These are phyloP conservation scores for Tinea trinotella DNA, from an alignment of 2,888 invertebrate species.

Conservation along the genomic window DNA sequence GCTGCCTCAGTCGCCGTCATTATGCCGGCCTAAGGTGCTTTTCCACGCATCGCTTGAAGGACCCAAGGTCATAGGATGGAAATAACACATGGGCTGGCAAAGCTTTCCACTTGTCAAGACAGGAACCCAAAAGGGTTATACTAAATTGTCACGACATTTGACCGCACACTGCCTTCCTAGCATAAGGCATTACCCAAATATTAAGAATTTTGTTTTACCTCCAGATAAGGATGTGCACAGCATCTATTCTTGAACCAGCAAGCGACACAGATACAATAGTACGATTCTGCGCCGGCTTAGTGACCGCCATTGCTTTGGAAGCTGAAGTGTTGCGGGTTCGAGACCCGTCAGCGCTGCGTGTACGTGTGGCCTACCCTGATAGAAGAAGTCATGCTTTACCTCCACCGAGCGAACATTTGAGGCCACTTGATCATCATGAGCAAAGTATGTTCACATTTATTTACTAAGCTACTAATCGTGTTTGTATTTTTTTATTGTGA, in stretches of 20 bases:
- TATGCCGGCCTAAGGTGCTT: too few relatives aligned
- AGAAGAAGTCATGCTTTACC: constrained; percentile 87
- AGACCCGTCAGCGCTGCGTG: constrained; percentile 80
- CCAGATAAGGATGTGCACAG: constrained; percentile 84
- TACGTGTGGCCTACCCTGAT: constrained; percentile 94
- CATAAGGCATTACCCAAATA: too few relatives aligned
- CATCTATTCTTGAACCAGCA: constrained; percentile 87
- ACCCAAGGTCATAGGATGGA: too few relatives aligned
- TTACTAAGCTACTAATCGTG: too few relatives aligned
- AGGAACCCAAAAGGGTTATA: too few relatives aligned
- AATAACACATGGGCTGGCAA: too few relatives aligned
- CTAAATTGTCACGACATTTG: too few relatives aligned
- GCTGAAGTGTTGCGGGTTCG: constrained; percentile 88
- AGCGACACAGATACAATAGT: constrained; percentile 83
- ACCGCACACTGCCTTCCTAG: too few relatives aligned
- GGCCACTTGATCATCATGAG: constrained; percentile 75
- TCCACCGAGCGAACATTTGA: constrained; percentile 83
- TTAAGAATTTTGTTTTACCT: not conserved
- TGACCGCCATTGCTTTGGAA: constrained; percentile 88
- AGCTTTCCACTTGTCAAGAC: too few relatives aligned
- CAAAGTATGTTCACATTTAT: constrained; percentile 33
- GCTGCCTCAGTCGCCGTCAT: too few relatives aligned
- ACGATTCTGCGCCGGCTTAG: constrained; percentile 93
- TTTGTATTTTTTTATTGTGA: too few relatives aligned
- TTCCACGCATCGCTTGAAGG: too few relatives aligned